Base-by-base conservation (phyloP, 2,113 vertebrate genomes). In the Deroptyus accipitrinus region DNA sequence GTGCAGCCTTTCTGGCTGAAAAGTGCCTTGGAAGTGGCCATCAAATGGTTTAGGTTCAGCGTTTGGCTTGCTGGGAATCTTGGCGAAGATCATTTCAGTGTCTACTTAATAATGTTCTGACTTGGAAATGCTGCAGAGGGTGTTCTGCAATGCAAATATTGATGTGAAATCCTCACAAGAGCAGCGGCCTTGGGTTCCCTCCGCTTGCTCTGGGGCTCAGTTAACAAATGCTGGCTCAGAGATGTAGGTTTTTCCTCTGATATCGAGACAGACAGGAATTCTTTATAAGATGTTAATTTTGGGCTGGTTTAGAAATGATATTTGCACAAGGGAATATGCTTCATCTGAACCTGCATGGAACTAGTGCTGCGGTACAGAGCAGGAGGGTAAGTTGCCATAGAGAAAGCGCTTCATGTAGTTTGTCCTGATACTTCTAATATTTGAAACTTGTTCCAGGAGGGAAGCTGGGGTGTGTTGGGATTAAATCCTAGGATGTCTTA, bases 81-180 rank as follows among this genome's bases (percentile, higher is more conserved):
- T 73, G 7, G 55, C 74, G 8, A 13, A 86, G 88, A 77, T 52
- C 17, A 6, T 37, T 62, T 62, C 24, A 25, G 41, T 48, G 70
- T 66, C 68, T 59, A 39, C 41, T 69, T 75, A 44, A 49, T 44
- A 15, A 28, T 9, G 6, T 49, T 27, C 75, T 49, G 63, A 28
- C 35, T 9, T 31, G 10, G 3, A 51, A 67, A 41, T 67, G 87
- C 90, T 91, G 92, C 86, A 51, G 19, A 82, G 92, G 66, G 42
- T 75, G 88, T 63, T 94, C 42, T 91, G 94, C 86, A 89, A 62
- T 79, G 93, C 94, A 94, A 92, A 94, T 73, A 88, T 82, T 96
- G 27, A 3, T 7, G 19, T 46, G 86, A 11, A 70, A 78, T 64
- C 83, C 94, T 82, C 93, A 17, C 14, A 31, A 46, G 94, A 77